Evolutionary conservation across 2,113 vertebrate genomes (phyloP), one percentile per base, ranked within the genome.

Genomic region (Mesocricetus auratus): DNA sequence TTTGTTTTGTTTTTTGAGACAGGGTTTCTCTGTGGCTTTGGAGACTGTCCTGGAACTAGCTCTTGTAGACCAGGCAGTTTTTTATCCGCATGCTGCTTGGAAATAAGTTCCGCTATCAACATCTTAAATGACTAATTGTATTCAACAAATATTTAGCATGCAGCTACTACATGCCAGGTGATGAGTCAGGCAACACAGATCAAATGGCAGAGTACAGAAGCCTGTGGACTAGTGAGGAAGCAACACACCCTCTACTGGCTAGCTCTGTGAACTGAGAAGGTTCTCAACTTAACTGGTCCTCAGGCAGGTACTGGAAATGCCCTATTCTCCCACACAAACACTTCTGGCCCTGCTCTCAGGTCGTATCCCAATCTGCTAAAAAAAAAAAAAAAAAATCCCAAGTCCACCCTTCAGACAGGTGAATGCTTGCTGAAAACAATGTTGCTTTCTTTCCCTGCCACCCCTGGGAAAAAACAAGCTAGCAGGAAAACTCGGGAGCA

Each of bases 301-400:
- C 90, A 90, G 71, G 77, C 81, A 87, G 26, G 1, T 64, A 10
- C 42, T 19, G 0, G 24, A 86, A 93, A 73, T 33, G 8, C 45
- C 64, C 78, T 75, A 64, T n/a, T 68, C 60, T 5, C 16, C 26
- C 29, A 2, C 45, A 47, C 74, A 53, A 56, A 22, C 64, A 1
- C 31, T 29, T 66, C 74, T 75, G 62, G 83, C 62, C 45, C 82
- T 47, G 60, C n/a, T 66, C n/a, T 66, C 71, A 82, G 56, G 64
- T 47, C 31, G 60, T 56, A 69, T 56, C 15, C 33, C 24, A 86
- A 88, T 71, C 71, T 77, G 50, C 71, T 95, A 92, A 90, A 89
- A 91, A 96, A 89, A 96, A 95, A 64, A 94, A 92, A 90, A 89
- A 91, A 96, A 89, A 96, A 95, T 86, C 87, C 96, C 95, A 97